Base-by-base conservation (phyloP, 2,113 vertebrate genomes). In the Pteronura brasiliensis region DNA sequence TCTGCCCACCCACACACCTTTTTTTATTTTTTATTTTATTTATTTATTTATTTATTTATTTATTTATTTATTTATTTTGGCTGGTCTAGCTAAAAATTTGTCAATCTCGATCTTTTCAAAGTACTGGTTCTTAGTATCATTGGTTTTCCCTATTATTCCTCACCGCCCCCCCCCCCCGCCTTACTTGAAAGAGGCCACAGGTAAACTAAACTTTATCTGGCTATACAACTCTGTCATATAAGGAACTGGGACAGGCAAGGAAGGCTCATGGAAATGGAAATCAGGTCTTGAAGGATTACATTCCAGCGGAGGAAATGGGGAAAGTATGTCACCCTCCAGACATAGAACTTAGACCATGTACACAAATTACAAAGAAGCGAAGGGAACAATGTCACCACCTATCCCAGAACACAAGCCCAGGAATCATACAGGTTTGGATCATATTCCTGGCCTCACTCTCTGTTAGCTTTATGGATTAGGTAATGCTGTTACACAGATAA, bases 141-240 rank as follows among this genome's bases (percentile, higher is more conserved):
- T 69, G 67, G 2, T 36, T n/a, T 69, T 36, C 34, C 18, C 67
- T 69, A 36, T 36, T 77, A 42, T 9, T 94, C 94, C n/a, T n/a
- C n/a, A n/a, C n/a, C n/a, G n/a, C n/a, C n/a, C n/a, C n/a, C n/a
- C n/a, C 86, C 72, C 59, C 47, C 36, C 57, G 17, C 67, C n/a
- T 36, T 31, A 90, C 21, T 90, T 90, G 90, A 77, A 87, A 86
- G 27, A 87, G n/a, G 52, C 39, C 49, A 44, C 6, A 61, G 77
- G 67, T 82, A 93, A 86, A 82, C 77, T 85, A 80, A 36, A 55
- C 94, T 89, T 44, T 83, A 77, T 92, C 29, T 74, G 36, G 31
- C 14, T 82, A 47, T 31, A n/a, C 34, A 42, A 27, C 47, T 79
- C 12, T 57, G 31, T 86, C 76, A 49, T 49, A 14, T 36, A 36